Conservation (phyloP, 2,797 vertebrate species). For the Microchirus variegatus region DNA sequence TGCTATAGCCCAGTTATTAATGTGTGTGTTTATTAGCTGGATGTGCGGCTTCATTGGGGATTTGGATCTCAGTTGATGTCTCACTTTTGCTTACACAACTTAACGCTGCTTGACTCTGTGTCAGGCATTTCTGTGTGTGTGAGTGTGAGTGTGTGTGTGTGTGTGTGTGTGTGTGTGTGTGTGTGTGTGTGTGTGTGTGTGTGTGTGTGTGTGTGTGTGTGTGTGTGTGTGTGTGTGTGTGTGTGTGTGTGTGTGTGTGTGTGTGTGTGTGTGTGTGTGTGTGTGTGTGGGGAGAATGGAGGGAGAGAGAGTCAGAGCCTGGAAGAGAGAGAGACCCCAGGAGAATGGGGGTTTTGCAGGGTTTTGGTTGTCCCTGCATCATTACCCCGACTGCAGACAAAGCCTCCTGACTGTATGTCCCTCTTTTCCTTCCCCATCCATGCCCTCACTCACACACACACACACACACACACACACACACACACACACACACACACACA, state of each 20-base stretch:
- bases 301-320: conserved; percentile 41
- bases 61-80: conserved; percentile 82
- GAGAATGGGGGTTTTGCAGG: conserved; percentile 83
- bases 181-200: conserved; percentile 16
- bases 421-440: conserved; percentile 49
- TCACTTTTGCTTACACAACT: conserved; percentile 86
- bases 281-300: conserved; percentile 6
- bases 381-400: conserved; percentile 87
- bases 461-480: conserved; percentile 11
- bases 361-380: conserved; percentile 87
- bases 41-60: conserved; percentile 80
- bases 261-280: conserved; percentile 11
- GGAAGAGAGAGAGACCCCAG: conserved; percentile 71
- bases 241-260: conserved; percentile 20
- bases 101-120: conserved; percentile 80
- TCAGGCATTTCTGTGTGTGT: conserved; percentile 59
- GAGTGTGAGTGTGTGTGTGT: conserved; percentile 10
- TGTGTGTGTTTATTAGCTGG: conserved; percentile 81
- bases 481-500: conserved; percentile 64
- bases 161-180: conserved; percentile 19
- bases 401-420: conserved; percentile 74
- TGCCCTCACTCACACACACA: conserved; percentile 65
- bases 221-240: conserved; percentile 16
- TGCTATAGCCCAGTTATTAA: conserved; percentile 51
- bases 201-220: conserved; percentile 16